These are phyloP conservation scores for Poecilus cupreus DNA, from an alignment of 2,888 invertebrate species.

Conservation along the genomic window DNA sequence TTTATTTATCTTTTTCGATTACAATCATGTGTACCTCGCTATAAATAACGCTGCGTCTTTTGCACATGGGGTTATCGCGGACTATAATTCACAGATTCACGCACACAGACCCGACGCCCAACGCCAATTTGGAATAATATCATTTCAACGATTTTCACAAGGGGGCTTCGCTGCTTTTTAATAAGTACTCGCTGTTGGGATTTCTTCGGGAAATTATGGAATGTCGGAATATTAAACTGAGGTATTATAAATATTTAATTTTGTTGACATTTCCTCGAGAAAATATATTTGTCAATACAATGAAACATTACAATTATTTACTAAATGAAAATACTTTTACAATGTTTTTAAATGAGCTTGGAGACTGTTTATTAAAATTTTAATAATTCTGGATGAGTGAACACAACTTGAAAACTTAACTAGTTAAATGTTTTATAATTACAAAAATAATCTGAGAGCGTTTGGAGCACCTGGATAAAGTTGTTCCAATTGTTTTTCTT, in stretches of 20 bases:
- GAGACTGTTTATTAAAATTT: slow-evolving; percentile 25
- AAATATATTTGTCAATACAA: no score
- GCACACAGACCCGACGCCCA: not conserved
- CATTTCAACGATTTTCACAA: no score
- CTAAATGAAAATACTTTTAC: not conserved
- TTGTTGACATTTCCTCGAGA: no score
- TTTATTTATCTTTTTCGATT: slow-evolving; percentile 55
- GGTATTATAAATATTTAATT: no score
- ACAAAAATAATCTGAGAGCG: not conserved
- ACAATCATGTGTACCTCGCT: slow-evolving; percentile 37
- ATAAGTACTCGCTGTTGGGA: no score
- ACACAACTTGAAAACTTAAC: not conserved
- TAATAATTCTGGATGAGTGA: slow-evolving; percentile 5
- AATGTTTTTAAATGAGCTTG: not conserved
- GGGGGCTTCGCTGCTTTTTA: no score
- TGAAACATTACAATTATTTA: not conserved
- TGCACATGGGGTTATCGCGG: slow-evolving; percentile 47
- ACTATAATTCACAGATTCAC: slow-evolving; percentile 50
- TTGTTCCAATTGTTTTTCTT: not conserved
- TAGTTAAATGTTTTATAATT: slow-evolving; percentile 33
- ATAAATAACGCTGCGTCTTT: slow-evolving; percentile 51
- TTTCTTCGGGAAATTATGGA: no score
- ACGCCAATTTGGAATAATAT: no score
- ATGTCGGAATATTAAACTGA: no score
- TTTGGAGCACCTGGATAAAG: slow-evolving; percentile 21